Evolutionary conservation across 2,113 vertebrate species (phyloP), one percentile per base, ranked within the genome.

Genomic region (Baryphthengus martii): DNA sequence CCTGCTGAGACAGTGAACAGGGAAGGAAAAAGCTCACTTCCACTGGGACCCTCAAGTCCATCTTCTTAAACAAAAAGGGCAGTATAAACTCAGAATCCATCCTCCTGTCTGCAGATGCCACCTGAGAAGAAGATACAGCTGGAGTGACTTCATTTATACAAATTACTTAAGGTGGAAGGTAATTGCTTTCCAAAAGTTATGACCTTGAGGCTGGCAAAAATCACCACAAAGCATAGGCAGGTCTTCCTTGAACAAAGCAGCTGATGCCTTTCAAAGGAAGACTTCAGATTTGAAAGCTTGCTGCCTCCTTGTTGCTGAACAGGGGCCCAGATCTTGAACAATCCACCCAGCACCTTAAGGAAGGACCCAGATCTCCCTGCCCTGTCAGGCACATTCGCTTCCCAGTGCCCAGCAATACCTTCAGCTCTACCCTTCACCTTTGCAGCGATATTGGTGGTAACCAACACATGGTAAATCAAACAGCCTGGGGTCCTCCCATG

Each of bases 371-470:
- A 33, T 35, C 4, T 23, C n/a, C 14, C 39, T 12, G 5, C 20
- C 59, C 65, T 42, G 35, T 59, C n/a, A 40, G 49, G 28, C 2
- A 13, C 1, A 0, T 39, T 45, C 0, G 3, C 14, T 17, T 20
- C 18, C 8, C 28, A 12, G 24, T 7, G 13, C 25, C 39, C 78
- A 37, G 39, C 28, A 55, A 25, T 29, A 15, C n/a, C 52, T 47
- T 14, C 65, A 52, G 24, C 29, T 28, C 23, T 61, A 26, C 26
- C 25, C 20, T 33, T 18, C 25, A 17, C 39, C 9, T 47, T 47
- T 77, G 25, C 45, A 66, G 52, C 17, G 44, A 26, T 45, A 19
- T 12, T 37, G 37, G 47, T 68, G 68, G 33, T 15, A 49, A 49
- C 24, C 19, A 56, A 39, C 5, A 2, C 31, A 10, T 17, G 28